phyloP scores from a whole-genome alignment of 2,113 vertebrate genomes.

The Cairina moschata region DNA sequence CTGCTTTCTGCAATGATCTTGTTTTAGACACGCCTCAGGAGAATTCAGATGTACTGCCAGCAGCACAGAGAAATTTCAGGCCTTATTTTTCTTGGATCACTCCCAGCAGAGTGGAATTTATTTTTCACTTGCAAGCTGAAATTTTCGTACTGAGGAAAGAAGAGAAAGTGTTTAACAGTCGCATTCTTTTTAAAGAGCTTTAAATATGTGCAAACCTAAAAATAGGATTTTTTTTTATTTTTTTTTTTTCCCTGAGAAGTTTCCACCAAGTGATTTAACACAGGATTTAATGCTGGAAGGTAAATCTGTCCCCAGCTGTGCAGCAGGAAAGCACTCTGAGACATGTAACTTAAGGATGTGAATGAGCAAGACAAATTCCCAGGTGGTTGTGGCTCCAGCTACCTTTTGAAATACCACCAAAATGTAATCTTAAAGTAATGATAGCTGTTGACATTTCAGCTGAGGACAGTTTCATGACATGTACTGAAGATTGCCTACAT shows the following conservation, averaged over 20 bases:
- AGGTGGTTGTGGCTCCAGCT: not conserved
- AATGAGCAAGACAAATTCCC: not conserved
- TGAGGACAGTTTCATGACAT: not conserved
- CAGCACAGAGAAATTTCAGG: slow-evolving; percentile 63
- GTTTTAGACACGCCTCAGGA: slow-evolving; percentile 60
- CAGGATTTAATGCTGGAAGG: not conserved
- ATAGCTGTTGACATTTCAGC: not conserved
- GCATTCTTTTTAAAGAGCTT: slow-evolving; percentile 27
- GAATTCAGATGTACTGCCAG: slow-evolving; percentile 75
- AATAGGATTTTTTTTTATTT: not conserved
- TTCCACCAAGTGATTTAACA: slow-evolving; percentile 23
- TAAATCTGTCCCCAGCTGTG: not conserved
- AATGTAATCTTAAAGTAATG: not conserved
- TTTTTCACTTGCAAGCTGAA: slow-evolving; percentile 71
- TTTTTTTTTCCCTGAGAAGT: not conserved
- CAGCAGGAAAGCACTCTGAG: not conserved
- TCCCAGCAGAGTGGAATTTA: slow-evolving; percentile 68
- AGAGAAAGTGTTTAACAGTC: slow-evolving; percentile 24
- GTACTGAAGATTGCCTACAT: fast-evolving
- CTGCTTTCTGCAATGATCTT: slow-evolving; percentile 23
- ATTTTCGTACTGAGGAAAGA: slow-evolving; percentile 43
- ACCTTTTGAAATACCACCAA: not conserved
- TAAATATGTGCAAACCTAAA: slow-evolving; percentile 64
- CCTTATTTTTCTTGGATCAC: slow-evolving; percentile 77
- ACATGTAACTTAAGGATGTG: not conserved